phyloP scores from a whole-genome alignment of 1,140 invertebrate species.

The Drosophila subobscura region DNA sequence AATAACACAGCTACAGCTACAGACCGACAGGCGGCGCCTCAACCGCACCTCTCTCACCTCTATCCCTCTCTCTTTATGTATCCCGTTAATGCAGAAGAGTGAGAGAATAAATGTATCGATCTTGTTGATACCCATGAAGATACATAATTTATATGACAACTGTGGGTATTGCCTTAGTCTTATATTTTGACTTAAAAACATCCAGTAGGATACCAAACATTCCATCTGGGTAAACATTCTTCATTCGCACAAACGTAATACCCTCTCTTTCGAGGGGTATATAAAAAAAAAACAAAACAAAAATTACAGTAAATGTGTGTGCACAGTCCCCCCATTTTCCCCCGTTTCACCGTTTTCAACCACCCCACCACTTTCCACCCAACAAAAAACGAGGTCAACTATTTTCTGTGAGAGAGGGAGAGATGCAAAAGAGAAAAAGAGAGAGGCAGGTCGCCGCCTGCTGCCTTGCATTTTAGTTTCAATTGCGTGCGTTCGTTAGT shows the following conservation, averaged over 20 bases:
- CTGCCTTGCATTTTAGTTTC: slow-evolving; percentile 57
- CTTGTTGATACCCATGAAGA: no score
- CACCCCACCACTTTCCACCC: no score
- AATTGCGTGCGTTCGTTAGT: slow-evolving; percentile 72
- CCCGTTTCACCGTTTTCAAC: no score
- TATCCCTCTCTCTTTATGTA: slow-evolving; percentile 5
- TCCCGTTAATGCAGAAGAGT: slow-evolving; percentile 48
- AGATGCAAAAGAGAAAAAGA: slow-evolving; percentile 1
- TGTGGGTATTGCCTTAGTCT: no score
- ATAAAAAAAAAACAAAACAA: slow-evolving; percentile 29
- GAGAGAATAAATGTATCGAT: slow-evolving; percentile 17
- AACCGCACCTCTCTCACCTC: slow-evolving; percentile 34
- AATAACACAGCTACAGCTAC: slow-evolving; percentile 40
- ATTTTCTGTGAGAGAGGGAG: slow-evolving; percentile 51
- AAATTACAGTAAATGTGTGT: slow-evolving; percentile 78
- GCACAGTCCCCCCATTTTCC: slow-evolving; percentile 43
- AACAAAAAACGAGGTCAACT: slow-evolving; percentile 78
- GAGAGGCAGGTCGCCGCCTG: slow-evolving; percentile 24
- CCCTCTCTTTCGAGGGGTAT: neutral
- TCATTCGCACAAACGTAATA: no score
- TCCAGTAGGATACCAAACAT: neutral
- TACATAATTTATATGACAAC: no score
- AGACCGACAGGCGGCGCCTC: slow-evolving; percentile 67
- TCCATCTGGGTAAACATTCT: no score
- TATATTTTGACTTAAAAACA: no score